Percentiles rank a stretch among this genome's conserved stretches.
These are phyloP conservation scores for Sigmodon hispidus DNA, from an alignment of 2,113 vertebrate genomes.

Conservation along the genomic window DNA sequence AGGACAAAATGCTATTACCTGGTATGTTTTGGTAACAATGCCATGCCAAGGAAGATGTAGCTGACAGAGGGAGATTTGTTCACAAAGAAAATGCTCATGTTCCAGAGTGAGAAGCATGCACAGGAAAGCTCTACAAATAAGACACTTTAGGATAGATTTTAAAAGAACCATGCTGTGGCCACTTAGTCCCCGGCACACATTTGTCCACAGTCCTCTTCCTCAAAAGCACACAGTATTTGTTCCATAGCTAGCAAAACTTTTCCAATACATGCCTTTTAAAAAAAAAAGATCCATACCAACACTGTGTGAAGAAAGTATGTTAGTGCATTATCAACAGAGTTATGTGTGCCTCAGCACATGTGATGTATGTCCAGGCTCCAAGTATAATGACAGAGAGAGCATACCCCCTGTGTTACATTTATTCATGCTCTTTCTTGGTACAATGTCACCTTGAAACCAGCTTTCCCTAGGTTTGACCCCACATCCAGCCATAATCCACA, in stretches of 20 bases:
- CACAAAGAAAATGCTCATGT: not conserved
- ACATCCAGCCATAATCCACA: not conserved
- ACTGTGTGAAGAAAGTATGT: not conserved
- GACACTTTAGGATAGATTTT: not conserved
- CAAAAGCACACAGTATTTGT: not conserved
- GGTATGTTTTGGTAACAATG: not conserved
- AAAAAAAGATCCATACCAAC: not conserved
- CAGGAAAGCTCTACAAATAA: not conserved
- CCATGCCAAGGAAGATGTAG: accelerated
- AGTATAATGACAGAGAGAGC: not conserved
- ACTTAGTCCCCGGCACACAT: not conserved
- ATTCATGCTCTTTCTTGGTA: not conserved
- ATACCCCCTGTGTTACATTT: accelerated
- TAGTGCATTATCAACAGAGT: accelerated
- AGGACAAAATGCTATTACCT: not conserved
- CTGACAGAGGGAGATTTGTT: not conserved
- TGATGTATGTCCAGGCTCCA: accelerated
- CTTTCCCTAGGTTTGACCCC: not conserved
- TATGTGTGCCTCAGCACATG: accelerated
- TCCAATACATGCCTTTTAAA: not conserved
- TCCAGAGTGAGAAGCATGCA: not conserved
- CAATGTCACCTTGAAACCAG: accelerated
- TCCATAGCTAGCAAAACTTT: not conserved
- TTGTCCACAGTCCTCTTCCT: not conserved
- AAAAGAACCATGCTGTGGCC: not conserved